Base-by-base conservation (phyloP, 1,140 invertebrate species). In the Eulimnadia texana region DNA sequence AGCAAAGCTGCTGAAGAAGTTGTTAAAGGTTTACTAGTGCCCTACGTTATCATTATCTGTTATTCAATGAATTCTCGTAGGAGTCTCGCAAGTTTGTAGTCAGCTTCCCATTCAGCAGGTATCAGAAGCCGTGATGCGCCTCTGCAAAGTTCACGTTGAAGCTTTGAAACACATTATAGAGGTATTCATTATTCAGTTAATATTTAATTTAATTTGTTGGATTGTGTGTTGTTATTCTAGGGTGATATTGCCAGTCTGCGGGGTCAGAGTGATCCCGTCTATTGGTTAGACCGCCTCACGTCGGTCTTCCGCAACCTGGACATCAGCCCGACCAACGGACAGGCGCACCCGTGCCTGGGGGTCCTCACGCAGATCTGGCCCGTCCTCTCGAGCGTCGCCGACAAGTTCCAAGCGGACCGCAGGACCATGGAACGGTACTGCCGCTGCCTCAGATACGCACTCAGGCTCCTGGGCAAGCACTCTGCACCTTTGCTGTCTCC, bases 361-460 rank as follows among this genome's bases (percentile, higher is more conserved):
- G 87, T 90, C 50, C 76, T 93, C 24, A 79, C 53, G 19, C 66
- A 78, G 72, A 71, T 79, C 54, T 97, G 93, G 92, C 90, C 90
- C 22, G 79, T 92, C 13, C 73, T 98, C 53, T 88, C 88, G 0
- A 79, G 80, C 50, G 80, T 83, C 68, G 93, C 80, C 71, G 74
- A 76, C 62, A 84, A 81, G 69, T 95, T 89, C 75, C 83, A 88
- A 72, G 72, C 75, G n/a, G 89, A 95, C 73, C 69, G 82, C 13
- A 79, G 90, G 63, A 81, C 95, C 19, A 93, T 95, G 80, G 95
- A 99, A 75, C 79, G 90, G 64, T 84, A 84, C 70, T 96, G 93
- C 72, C 81, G 93, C 42, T 87, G 89, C 68, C 76, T 97, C 59
- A 81, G 93, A 53, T 98, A 93, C 76, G 83, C 85, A 33, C 79